Percentiles rank a stretch among this genome's conserved stretches.
Conservation (phyloP, 2,888 invertebrate species). For the Syrphus vitripennis region DNA sequence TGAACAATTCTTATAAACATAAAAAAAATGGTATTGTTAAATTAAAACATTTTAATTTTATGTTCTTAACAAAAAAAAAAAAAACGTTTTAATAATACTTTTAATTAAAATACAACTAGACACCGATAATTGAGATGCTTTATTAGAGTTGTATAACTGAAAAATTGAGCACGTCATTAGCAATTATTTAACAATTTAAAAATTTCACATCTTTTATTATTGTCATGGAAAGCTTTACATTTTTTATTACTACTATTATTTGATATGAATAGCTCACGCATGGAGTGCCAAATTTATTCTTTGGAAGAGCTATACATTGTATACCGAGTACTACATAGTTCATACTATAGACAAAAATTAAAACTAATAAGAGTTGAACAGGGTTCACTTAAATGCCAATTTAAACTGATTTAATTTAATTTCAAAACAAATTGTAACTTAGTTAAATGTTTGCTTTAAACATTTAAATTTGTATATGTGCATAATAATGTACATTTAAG, state of each 20-base stretch:
- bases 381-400: constrained; percentile 26
- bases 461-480: too few species aligned
- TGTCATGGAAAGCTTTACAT: background rate
- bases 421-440: constrained; percentile 22
- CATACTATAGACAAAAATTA: background rate
- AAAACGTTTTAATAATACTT: too few species aligned
- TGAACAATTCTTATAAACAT: too few species aligned
- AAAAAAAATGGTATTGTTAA: too few species aligned
- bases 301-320: background rate
- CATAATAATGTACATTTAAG: too few species aligned
- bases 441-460: constrained; percentile 3
- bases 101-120: too few species aligned
- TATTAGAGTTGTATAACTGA: too few species aligned
- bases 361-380: constrained; percentile 9
- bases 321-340: too few species aligned
- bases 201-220: constrained; percentile 7
- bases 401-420: constrained; percentile 17
- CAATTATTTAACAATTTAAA: background rate
- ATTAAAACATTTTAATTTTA: too few species aligned
- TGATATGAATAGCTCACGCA: background rate
- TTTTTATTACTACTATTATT: background rate
- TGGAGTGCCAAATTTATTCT: constrained; percentile 11
- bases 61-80: too few species aligned
- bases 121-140: too few species aligned
- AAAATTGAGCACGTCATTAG: background rate